phyloP scores from a whole-genome alignment of 2,113 vertebrate genomes.

The Gymnocephalus cernua region DNA sequence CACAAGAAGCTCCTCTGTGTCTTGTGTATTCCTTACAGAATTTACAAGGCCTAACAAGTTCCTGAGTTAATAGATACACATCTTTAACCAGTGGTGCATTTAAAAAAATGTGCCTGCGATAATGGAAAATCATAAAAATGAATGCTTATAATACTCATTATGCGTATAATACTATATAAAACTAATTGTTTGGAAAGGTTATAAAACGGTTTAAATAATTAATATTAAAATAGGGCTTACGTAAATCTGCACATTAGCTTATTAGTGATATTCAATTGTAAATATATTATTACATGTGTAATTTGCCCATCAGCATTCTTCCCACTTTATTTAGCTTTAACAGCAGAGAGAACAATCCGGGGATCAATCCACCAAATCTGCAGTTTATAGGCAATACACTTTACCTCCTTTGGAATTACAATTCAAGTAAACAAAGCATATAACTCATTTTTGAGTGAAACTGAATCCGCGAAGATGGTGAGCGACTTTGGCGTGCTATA shows the following conservation, averaged over 20 bases:
- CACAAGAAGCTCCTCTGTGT: conserved; percentile 4
- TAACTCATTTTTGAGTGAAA: neutral
- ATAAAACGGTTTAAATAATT: neutral
- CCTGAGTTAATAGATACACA: neutral
- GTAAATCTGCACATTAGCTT: neutral
- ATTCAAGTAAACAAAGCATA: neutral
- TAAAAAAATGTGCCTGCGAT: neutral
- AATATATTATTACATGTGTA: neutral
- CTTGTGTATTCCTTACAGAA: conserved; percentile 3
- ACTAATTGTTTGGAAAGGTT: neutral
- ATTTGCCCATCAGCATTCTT: neutral
- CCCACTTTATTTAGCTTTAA: neutral
- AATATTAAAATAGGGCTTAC: neutral
- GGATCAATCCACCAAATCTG: neutral
- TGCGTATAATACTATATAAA: too few relatives aligned
- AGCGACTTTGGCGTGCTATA: neutral
- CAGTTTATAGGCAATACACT: neutral
- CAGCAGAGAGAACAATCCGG: neutral
- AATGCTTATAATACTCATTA: neutral
- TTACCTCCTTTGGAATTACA: neutral
- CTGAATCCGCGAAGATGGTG: neutral
- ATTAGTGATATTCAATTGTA: neutral
- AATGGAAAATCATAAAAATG: neutral
- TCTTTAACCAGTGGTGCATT: neutral
- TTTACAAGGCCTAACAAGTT: conserved; percentile 19